These are phyloP conservation scores for Gallirallus australis DNA, from an alignment of 2,797 vertebrate species.

Conservation along the genomic window DNA sequence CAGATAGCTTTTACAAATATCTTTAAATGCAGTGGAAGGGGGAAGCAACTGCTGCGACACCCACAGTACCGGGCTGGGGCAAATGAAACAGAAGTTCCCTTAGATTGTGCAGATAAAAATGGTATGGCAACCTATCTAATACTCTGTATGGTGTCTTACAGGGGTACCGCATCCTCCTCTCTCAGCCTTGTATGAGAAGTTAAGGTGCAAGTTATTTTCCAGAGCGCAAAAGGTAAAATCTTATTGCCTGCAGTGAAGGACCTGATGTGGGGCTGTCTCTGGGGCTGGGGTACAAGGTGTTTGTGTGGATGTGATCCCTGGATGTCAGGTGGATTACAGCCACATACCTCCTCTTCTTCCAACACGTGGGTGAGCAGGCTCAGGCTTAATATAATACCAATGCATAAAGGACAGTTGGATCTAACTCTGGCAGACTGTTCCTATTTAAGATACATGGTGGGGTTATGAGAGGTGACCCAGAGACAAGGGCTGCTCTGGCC, in stretches of 20 bases:
- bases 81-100: not conserved
- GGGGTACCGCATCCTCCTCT: not conserved
- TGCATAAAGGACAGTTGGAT: not conserved
- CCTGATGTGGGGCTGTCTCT: not conserved
- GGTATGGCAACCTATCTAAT: not conserved
- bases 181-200: not conserved
- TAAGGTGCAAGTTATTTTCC: not conserved
- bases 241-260: not conserved
- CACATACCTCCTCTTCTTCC: not conserved
- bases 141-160: not conserved
- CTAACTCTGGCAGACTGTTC: not conserved
- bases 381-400: not conserved
- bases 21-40: not conserved
- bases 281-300: too few relatives aligned
- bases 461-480: not conserved
- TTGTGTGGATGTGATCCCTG: not conserved
- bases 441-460: not conserved
- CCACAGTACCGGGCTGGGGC: not conserved
- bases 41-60: not conserved
- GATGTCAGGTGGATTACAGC: not conserved
- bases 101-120: not conserved
- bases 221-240: not conserved
- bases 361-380: not conserved
- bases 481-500: not conserved
- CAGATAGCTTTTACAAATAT: not conserved